Base-by-base conservation (phyloP, 2,797 vertebrate species). In the Synaphobranchus kaupii region DNA sequence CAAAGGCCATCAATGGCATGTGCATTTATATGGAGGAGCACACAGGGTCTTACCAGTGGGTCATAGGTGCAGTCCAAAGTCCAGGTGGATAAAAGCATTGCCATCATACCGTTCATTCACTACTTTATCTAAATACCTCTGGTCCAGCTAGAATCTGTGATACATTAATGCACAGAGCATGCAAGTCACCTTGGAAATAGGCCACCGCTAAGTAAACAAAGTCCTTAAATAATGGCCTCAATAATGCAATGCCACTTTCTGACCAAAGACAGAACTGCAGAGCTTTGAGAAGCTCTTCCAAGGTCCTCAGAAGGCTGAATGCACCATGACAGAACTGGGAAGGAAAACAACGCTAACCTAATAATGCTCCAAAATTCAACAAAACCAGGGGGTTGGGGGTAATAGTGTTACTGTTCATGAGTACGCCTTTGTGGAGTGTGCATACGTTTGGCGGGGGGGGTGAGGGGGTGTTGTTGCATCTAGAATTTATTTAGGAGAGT, bases 181-280 rank as follows among this genome's bases (percentile, higher is more conserved):
- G 73, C 73, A 47, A 78, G 39, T 20, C 34, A 47, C 12, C 39
- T 10, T 44, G 39, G 73, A 47, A 44, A 47, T 47, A 5, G 47
- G 76, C 44, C 44, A n/a, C 44, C 17, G 56, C 84, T 85, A 91
- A 73, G 86, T 88, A 92, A 92, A 92, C 52, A 84, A 84, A 71
- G 22, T 52, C 52, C 3, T 52, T 68, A 92, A 90, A 94, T 91
- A 86, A 91, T 87, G 91, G 85, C 85, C 90, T 90, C 89, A 90
- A 90, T 83, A 60, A 89, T 86, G 85, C 86, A 73, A 89, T 87
- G 84, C 28, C 83, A 86, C 83, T 89, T 92, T 85, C 90, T 90
- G 89, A 90, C 88, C 87, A 89, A 92, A 88, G 87, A 47, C 68
- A 78, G 17, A 47, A 25, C 73, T 22, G 73, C 73, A 78, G 9